These are phyloP conservation scores for Lingula anatina DNA, from an alignment of 2,888 invertebrate genomes.

Conservation along the genomic window DNA sequence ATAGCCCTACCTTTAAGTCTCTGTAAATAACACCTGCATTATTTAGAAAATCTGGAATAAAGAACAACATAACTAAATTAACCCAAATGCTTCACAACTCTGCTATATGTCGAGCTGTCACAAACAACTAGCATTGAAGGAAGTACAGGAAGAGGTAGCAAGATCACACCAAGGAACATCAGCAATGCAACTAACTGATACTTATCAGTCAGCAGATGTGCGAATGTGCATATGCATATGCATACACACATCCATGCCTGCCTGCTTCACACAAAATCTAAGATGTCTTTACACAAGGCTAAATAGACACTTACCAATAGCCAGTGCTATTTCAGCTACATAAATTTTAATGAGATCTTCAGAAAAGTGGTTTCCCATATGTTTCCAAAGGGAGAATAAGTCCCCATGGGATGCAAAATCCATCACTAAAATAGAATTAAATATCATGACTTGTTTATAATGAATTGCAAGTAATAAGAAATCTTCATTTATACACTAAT, in stretches of 20 bases:
- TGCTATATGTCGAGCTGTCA: no score
- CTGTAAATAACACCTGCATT: conserved; percentile 74
- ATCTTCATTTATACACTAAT: no score
- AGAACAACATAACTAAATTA: not conserved
- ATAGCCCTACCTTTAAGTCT: conserved; percentile 69
- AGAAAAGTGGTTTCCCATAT: conserved; percentile 69
- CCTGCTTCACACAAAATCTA: no score
- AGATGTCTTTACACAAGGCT: no score
- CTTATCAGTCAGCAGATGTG: no score
- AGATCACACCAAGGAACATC: no score
- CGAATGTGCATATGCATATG: no score
- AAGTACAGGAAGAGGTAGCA: no score
- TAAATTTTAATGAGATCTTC: conserved; percentile 75
- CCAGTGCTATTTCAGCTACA: conserved; percentile 81
- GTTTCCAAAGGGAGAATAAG: conserved; percentile 68
- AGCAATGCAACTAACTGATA: no score
- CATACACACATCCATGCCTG: no score
- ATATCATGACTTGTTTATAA: not conserved
- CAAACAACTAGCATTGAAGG: no score
- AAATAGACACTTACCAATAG: conserved; percentile 64
- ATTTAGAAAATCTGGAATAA: conserved; percentile 42
- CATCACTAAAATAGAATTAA: conserved; percentile 63
- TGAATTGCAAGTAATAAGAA: conserved; percentile 1
- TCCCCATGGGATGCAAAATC: conserved; percentile 83
- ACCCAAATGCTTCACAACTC: no score